phyloP scores from a whole-genome alignment of 2,888 invertebrate genomes.

The Lepidocyrtoides sp. region DNA sequence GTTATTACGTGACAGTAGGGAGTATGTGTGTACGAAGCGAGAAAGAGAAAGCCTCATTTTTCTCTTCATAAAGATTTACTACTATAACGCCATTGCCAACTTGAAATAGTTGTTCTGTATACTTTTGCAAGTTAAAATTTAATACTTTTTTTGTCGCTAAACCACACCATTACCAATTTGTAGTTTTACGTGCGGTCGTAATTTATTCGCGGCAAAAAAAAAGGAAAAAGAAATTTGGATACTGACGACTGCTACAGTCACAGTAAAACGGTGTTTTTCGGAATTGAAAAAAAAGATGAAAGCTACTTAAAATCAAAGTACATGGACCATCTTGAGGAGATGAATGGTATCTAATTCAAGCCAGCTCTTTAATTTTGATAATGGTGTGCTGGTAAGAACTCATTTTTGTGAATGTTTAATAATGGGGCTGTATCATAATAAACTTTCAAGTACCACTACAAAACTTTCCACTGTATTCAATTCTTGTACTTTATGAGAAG shows the following conservation, averaged over 20 bases:
- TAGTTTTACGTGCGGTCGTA: constrained; percentile 9
- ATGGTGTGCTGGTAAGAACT: no score
- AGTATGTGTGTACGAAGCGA: background rate
- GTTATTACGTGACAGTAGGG: constrained; percentile 61
- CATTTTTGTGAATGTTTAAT: no score
- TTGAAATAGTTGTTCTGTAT: background rate
- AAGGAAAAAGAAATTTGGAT: no score
- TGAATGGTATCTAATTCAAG: no score
- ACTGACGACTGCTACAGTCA: background rate
- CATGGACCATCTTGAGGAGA: background rate
- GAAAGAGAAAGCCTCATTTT: background rate
- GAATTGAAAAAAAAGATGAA: background rate
- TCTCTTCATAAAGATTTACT: background rate
- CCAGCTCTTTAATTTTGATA: no score
- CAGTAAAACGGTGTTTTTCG: background rate
- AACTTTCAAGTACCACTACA: no score
- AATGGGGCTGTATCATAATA: no score
- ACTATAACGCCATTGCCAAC: background rate
- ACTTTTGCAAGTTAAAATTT: constrained; percentile 38
- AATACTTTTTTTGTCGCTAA: constrained; percentile 11
- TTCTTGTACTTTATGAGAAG: no score
- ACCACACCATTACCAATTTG: constrained; percentile 59
- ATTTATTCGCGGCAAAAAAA: constrained; percentile 1
- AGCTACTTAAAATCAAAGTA: background rate
- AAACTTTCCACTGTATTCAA: no score